phyloP scores from a whole-genome alignment of 2,888 invertebrate species.

The Tholera decimalis region DNA sequence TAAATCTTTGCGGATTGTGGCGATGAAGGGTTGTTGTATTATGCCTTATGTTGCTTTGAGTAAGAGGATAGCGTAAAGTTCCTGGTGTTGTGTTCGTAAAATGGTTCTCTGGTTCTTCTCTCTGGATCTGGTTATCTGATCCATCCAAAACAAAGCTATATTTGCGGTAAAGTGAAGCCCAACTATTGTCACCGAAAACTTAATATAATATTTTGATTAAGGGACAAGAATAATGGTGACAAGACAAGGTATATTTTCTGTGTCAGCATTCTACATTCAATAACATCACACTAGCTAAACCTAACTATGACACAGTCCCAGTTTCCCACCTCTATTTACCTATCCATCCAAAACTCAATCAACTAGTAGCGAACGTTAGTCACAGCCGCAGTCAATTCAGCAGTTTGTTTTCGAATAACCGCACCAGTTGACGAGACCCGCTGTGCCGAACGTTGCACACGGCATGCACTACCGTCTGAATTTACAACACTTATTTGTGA shows the following conservation, averaged over 20 bases:
- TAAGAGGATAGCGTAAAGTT: not conserved
- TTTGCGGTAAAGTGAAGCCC: not conserved
- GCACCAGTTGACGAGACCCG: conserved; percentile 42
- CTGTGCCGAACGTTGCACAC: conserved; percentile 24
- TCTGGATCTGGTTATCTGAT: conserved; percentile 9
- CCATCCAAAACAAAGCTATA: not conserved
- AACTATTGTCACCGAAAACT: not conserved
- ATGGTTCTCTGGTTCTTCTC: too few relatives aligned
- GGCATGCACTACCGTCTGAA: conserved; percentile 46
- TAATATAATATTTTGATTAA: not conserved
- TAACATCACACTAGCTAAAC: not conserved
- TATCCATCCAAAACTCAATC: conserved; percentile 39
- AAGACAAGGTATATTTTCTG: too few relatives aligned
- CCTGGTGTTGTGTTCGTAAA: conserved; percentile 4
- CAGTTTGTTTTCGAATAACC: conserved; percentile 52
- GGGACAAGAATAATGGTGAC: not conserved
- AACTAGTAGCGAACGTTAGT: conserved; percentile 45
- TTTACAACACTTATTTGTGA: conserved; percentile 55
- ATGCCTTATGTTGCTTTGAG: conserved; percentile 8
- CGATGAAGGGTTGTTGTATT: conserved; percentile 16
- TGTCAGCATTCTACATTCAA: not conserved
- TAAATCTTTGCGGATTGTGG: conserved; percentile 20
- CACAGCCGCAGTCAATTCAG: conserved; percentile 39
- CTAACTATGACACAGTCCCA: not conserved
- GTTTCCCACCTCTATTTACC: conserved; percentile 19